Evolutionary conservation across 2,797 vertebrate species (phyloP), one percentile per base, ranked within the genome.

Genomic region (Phataginus tetradactyla): DNA sequence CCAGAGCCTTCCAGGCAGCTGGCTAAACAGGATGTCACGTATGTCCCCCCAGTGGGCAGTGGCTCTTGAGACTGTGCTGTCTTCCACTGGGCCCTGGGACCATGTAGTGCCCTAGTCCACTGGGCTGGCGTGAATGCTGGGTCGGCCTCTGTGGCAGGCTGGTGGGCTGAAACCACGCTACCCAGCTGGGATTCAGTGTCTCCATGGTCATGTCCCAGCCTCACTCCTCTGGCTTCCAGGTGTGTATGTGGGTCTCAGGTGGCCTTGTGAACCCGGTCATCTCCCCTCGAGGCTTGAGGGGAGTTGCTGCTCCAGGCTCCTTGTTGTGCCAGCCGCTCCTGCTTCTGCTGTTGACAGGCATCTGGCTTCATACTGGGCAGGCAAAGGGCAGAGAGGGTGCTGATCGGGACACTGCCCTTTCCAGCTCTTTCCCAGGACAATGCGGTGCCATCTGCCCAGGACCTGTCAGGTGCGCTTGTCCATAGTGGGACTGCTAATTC

Each of bases 21-120:
- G 14, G n/a, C n/a, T 32, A 32, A 63, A 45, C 0, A 0, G 3
- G 11, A 12, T 29, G 18, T 12, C 20, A 1, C 20, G 4, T 12
- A 0, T 57, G 42, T 27, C 68, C 42, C 3, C 45, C 61, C 8
- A 37, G 17, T 39, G 37, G 53, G 0, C 9, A 42, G 32, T 13
- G 12, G 7, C 77, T 75, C 21, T 42, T 42, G 69, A 92, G 55
- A 75, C 20, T 12, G 27, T 42, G 13, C 37, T 45, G 1, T 61
- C 23, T 81, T 55, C 34, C 12, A 8, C 39, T 66, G 17, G 59
- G 29, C 45, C 53, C n/a, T 23, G 27, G 53, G n/a, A n/a, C 78
- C 32, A 4, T 2, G 12, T 20, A 17, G 10, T 42, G 14, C 27
- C 61, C 23, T 8, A 42, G 27, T 51, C 68, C 57, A 11, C 21